Percentiles rank a stretch among this genome's conserved stretches.
phyloP scores from a whole-genome alignment of 2,113 vertebrate species.

The Chloropsis cyanopogon region DNA sequence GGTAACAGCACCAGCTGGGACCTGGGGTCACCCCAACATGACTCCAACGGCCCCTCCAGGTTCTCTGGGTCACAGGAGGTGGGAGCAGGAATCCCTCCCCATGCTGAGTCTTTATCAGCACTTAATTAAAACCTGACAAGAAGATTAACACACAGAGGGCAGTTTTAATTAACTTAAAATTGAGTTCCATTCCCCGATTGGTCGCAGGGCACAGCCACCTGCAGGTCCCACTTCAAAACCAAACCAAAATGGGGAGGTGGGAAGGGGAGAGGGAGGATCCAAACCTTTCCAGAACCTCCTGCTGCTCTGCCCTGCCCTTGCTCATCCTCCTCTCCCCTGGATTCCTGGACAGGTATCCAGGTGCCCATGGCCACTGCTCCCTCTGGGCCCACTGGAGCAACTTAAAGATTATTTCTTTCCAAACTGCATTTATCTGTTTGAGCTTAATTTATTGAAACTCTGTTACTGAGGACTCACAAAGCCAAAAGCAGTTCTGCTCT shows the following conservation, averaged over 20 bases:
- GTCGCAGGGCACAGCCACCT: constrained; percentile 48
- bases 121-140: constrained; percentile 79
- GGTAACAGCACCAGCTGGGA: not conserved
- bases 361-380: not conserved
- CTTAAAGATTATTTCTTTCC: not conserved
- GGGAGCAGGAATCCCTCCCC: not conserved
- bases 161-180: constrained; percentile 77
- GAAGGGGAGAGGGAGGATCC: not conserved
- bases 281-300: not conserved
- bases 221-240: constrained; percentile 32
- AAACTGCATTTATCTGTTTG: not conserved
- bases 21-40: not conserved
- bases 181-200: constrained; percentile 51
- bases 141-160: constrained; percentile 75
- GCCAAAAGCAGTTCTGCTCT: not conserved
- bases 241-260: not conserved
- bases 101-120: constrained; percentile 59
- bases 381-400: not conserved
- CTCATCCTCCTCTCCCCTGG: rapidly evolving
- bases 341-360: not conserved
- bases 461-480: rapidly evolving
- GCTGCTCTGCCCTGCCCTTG: not conserved
- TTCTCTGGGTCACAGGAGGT: not conserved
- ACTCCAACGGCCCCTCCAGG: not conserved
- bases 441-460: not conserved